These are phyloP conservation scores for Pterobdella sp. DNA, from an alignment of 2,888 invertebrate genomes.

Conservation along the genomic window DNA sequence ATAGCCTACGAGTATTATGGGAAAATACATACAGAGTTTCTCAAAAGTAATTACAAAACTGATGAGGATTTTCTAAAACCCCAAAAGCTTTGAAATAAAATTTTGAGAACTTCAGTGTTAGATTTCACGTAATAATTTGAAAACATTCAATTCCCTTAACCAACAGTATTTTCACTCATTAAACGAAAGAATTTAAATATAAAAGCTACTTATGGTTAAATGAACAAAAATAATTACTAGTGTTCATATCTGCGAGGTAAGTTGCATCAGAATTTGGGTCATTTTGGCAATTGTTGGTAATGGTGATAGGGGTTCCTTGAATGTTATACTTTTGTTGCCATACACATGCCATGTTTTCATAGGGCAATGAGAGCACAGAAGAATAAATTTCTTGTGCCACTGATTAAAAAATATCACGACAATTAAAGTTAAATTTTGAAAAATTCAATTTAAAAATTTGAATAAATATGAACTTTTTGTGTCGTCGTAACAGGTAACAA, in stretches of 20 bases:
- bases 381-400: not conserved
- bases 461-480: not conserved
- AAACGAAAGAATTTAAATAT: not conserved
- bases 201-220: not conserved
- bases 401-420: not conserved
- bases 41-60: not conserved
- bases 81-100: too few relatives aligned
- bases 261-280: not conserved
- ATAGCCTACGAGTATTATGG: not conserved
- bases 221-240: constrained; percentile 18
- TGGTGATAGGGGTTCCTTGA: constrained; percentile 14
- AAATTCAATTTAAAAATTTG: not conserved
- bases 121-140: too few relatives aligned
- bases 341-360: not conserved
- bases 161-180: not conserved
- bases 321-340: constrained; percentile 26
- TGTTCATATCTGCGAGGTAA: constrained; percentile 8
- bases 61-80: too few relatives aligned
- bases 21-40: not conserved
- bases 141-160: too few relatives aligned
- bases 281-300: constrained; percentile 13
- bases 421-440: not conserved
- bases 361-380: not conserved
- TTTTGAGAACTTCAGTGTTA: too few relatives aligned
- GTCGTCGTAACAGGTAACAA: constrained; percentile 20